A percentile compares a stretch with the other conserved stretches of the same genome.
Conservation (phyloP, 2,797 vertebrate genomes). For the Strix occidentalis region DNA sequence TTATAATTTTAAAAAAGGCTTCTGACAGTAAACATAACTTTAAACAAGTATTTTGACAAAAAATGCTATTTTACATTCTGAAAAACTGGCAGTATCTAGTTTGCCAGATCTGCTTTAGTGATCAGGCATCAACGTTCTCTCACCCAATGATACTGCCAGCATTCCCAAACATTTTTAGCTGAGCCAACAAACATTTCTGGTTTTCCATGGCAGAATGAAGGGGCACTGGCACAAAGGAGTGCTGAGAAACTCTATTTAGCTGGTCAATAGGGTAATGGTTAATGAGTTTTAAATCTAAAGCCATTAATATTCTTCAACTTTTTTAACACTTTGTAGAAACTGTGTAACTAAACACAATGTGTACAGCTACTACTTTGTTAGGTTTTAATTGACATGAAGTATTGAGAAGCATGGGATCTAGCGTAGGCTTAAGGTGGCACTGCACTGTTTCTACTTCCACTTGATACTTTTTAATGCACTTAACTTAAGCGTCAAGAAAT, state of each 20-base stretch:
- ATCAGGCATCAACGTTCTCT: fast-evolving
- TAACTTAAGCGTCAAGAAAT: neutral
- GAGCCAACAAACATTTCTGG: neutral
- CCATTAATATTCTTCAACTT: neutral
- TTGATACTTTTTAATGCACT: neutral
- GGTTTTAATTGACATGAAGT: neutral
- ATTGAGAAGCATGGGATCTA: neutral
- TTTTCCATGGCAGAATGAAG: neutral
- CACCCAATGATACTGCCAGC: neutral
- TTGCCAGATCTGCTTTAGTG: neutral
- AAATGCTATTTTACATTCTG: neutral
- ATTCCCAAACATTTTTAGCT: neutral
- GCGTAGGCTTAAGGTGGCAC: neutral
- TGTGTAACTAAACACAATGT: neutral
- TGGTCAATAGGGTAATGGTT: neutral
- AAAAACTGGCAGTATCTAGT: neutral
- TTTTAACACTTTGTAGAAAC: neutral
- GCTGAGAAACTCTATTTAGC: neutral
- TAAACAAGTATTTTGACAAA: neutral
- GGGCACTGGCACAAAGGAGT: neutral
- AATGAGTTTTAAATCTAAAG: conserved; percentile 9
- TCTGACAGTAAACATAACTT: neutral
- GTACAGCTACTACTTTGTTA: neutral
- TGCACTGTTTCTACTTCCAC: neutral
- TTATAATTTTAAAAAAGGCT: neutral